A percentile compares a stretch with the other conserved stretches of the same genome.
These are phyloP conservation scores for Bilobella aurantiaca DNA, from an alignment of 1,140 invertebrate genomes.

Conservation along the genomic window DNA sequence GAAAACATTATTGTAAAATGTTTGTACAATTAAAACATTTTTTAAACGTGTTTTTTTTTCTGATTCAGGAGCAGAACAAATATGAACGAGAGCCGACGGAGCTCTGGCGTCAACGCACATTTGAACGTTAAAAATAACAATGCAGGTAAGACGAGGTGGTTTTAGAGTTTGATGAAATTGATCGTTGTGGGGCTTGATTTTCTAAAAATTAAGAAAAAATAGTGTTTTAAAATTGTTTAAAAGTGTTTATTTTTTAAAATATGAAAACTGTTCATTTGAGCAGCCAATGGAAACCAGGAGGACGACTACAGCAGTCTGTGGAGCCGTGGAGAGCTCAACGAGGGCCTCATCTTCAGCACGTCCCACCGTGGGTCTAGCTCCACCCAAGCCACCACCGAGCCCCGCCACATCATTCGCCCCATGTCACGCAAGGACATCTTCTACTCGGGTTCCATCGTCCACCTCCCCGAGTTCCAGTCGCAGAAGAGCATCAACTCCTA, in stretches of 20 bases:
- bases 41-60: too few species aligned
- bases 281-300: too few species aligned
- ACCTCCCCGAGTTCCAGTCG: slow-evolving; percentile 82
- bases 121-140: slow-evolving; percentile 2
- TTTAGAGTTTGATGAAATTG: too few species aligned
- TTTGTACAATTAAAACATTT: too few species aligned
- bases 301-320: slow-evolving; percentile 31
- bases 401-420: slow-evolving; percentile 68
- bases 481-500: slow-evolving; percentile 83
- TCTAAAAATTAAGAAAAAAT: too few species aligned
- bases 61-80: slow-evolving; percentile 29
- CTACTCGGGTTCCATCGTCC: slow-evolving; percentile 86
- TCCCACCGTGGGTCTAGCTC: slow-evolving; percentile 40
- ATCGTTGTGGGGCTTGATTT: too few species aligned
- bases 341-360: slow-evolving; percentile 39
- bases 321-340: slow-evolving; percentile 29
- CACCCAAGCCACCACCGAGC: slow-evolving; percentile 44
- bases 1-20: too few species aligned
- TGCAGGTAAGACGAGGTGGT: background rate
- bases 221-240: too few species aligned
- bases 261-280: too few species aligned
- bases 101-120: slow-evolving; percentile 2
- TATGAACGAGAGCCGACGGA: slow-evolving; percentile 21
- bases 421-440: slow-evolving; percentile 95
- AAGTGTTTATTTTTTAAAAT: background rate